Evolutionary conservation across 2,888 invertebrate genomes (phyloP).

Genomic region (Folsomia manolachei): DNA sequence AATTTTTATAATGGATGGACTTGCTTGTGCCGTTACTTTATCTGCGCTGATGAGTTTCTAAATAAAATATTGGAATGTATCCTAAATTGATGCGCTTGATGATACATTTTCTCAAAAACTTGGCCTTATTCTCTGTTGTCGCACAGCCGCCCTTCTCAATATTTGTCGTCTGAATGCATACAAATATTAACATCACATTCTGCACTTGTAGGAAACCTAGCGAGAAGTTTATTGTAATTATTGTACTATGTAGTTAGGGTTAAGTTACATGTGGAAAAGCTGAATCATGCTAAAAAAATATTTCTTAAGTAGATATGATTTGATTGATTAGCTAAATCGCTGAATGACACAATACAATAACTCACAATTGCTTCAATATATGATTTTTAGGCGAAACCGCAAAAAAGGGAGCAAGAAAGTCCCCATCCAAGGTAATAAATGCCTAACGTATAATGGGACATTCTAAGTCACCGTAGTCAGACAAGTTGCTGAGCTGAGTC

Average conservation of each 20-base stretch:
- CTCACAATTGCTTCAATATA: no score
- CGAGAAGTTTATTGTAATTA: no score
- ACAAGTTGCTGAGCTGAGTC: not conserved
- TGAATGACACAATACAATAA: no score
- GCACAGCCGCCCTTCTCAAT: not conserved
- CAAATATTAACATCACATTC: slow-evolving; percentile 40
- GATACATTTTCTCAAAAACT: not conserved
- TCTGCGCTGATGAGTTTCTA: not conserved
- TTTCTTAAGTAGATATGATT: no score
- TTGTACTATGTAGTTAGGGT: no score
- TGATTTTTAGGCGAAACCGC: slow-evolving; percentile 46
- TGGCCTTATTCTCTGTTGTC: not conserved
- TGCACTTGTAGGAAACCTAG: slow-evolving; percentile 27
- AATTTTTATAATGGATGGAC: slow-evolving; percentile 12
- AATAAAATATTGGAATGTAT: not conserved
- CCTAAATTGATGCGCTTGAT: not conserved
- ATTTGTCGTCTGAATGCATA: not conserved
- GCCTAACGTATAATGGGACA: no score
- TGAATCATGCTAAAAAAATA: no score
- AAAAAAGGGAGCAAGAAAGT: slow-evolving; percentile 48
- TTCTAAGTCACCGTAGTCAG: no score
- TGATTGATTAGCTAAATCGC: no score
- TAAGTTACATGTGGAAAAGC: no score
- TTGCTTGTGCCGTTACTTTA: slow-evolving; percentile 11
- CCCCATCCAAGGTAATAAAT: slow-evolving; percentile 26